These are phyloP conservation scores for Protosalanx chinensis DNA, from an alignment of 2,797 vertebrate species.

Conservation along the genomic window DNA sequence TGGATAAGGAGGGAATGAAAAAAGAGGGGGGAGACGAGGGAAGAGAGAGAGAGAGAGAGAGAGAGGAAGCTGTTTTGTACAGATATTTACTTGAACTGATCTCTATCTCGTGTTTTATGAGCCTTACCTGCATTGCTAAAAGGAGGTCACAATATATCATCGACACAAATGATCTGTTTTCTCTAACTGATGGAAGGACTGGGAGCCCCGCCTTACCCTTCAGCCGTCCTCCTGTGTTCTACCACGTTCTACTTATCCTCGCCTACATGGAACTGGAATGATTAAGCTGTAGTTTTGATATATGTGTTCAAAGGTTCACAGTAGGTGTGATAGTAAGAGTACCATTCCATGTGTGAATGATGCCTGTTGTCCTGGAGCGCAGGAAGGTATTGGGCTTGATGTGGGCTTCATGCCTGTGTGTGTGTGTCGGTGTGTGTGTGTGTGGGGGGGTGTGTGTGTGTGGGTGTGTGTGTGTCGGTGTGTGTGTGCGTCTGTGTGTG, in stretches of 20 bases:
- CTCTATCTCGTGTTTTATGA: not conserved
- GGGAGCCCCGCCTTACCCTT: not conserved
- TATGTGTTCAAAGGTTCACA: too few relatives aligned
- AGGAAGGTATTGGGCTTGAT: too few relatives aligned
- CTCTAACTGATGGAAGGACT: not conserved
- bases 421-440: too few relatives aligned
- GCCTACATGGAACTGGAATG: too few relatives aligned
- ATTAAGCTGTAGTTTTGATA: too few relatives aligned
- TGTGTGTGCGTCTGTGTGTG: too few relatives aligned
- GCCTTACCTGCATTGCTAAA: not conserved
- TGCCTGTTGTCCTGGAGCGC: not conserved
- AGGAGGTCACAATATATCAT: not conserved
- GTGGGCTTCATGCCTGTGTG: too few relatives aligned
- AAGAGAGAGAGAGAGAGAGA: conserved; percentile 14
- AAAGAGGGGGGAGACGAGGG: not conserved
- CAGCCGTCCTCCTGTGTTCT: not conserved
- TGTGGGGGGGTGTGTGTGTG: too few relatives aligned
- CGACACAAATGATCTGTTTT: not conserved
- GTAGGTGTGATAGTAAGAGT: too few relatives aligned
- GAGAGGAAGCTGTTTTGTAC: conserved; percentile 15
- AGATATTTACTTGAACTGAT: too few relatives aligned
- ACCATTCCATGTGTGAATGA: too few relatives aligned
- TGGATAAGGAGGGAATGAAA: not conserved
- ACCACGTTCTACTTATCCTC: not conserved
- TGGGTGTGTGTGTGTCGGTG: too few relatives aligned